Base-by-base conservation (phyloP, 2,888 invertebrate genomes). In the Lasius platythorax region DNA sequence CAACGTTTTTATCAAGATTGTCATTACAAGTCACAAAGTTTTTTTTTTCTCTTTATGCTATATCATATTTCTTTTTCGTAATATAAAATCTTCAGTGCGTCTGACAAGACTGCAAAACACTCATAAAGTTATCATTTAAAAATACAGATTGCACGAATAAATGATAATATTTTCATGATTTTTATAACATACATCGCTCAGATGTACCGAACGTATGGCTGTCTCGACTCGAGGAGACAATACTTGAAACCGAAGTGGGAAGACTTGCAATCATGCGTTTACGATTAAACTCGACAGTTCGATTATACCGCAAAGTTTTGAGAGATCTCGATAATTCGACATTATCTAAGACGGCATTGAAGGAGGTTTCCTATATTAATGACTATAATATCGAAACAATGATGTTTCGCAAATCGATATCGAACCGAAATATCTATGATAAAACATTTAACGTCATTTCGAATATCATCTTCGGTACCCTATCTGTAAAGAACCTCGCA, bases 171-270 rank as follows among this genome's bases (percentile, higher is more conserved):
- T 56, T 30, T 46, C 6, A 30, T 68, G 4, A 30, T 68, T 43
- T 40, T 28, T 18, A 18, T 6, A 50, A 18, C 46, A 15, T 11
- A 15, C 11, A 30, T 70, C 43, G 72, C 58, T 79, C 79, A 33
- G 79, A 58, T 79, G 79, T 46, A 79, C 72, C 72, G 43, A 46
- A 79, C 61, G 79, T 58, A 79, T 72, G 79, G 70, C 70, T 33
- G 72, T 43, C 58, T 70, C 79, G 79, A 79, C 70, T 70, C 70
- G 58, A 33, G 46, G 11, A 79, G 79, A 79, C 79, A 79, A 79
- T 33, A 72, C 58, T 79, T 61, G 72, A 79, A 68, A 28, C 56
- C 56, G 40, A 56, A 43, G n/a, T 61, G 43, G 33, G 43, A 43
- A 70, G 72, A 30, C 33, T 72, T 30, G 79, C 79, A 43, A 43